These are phyloP conservation scores for Melanotaenia trifasciata DNA, from an alignment of 2,797 vertebrate genomes.

Conservation along the genomic window DNA sequence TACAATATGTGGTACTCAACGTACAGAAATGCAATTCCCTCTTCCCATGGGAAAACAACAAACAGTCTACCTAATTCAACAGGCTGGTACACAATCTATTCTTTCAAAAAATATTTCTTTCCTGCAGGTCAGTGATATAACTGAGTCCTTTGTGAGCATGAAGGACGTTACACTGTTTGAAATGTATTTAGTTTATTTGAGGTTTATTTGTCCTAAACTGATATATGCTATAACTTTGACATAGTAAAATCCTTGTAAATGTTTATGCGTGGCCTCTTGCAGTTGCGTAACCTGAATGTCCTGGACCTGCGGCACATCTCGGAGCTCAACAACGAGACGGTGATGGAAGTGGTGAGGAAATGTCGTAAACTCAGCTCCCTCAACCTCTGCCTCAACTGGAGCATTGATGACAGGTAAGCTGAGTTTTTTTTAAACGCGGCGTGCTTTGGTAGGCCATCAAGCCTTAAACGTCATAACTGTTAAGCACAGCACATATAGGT, in stretches of 20 bases:
- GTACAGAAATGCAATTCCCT: conserved; percentile 9
- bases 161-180: background rate
- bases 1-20: conserved; percentile 6
- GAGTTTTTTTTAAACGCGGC: background rate
- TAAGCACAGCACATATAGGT: background rate
- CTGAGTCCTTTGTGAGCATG: background rate
- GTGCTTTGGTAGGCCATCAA: background rate
- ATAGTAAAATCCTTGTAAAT: background rate
- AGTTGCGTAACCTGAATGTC: conserved; percentile 93
- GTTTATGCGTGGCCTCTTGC: conserved; percentile 29
- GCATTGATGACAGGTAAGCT: conserved; percentile 96
- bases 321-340: conserved; percentile 97
- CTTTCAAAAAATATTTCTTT: conserved; percentile 7
- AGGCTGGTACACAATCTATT: conserved; percentile 7
- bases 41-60: conserved; percentile 17
- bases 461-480: background rate
- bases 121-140: background rate
- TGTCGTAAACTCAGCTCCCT: conserved; percentile 95
- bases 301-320: conserved; percentile 97
- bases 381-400: conserved; percentile 99
- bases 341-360: conserved; percentile 98
- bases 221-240: conserved; percentile 6
- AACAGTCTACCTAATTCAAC: conserved; percentile 29
- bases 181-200: background rate
- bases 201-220: background rate